phyloP scores from a whole-genome alignment of 2,888 invertebrate genomes.

The Agrotis ipsilon region DNA sequence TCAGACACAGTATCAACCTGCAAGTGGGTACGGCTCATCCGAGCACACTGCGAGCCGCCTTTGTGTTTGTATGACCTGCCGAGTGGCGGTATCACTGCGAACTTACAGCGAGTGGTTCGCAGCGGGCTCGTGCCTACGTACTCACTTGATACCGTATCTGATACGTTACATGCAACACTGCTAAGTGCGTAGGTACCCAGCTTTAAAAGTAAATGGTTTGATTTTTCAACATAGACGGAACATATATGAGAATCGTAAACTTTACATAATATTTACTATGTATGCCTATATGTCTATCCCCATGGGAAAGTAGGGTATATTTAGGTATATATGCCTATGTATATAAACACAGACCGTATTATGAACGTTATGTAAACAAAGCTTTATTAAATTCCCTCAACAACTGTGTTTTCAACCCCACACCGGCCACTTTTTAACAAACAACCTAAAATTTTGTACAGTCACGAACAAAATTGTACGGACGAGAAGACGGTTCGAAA shows the following conservation, averaged over 20 bases:
- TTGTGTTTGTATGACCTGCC: too few relatives aligned
- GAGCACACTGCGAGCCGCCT: too few relatives aligned
- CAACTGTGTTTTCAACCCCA: slow-evolving; percentile 33
- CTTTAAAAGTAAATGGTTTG: too few relatives aligned
- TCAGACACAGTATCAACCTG: too few relatives aligned
- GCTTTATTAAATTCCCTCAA: slow-evolving; percentile 24
- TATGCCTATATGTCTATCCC: neutral
- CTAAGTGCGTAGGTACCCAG: too few relatives aligned
- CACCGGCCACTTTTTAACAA: slow-evolving; percentile 19
- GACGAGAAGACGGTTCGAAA: neutral
- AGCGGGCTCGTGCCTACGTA: too few relatives aligned
- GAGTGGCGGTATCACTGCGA: too few relatives aligned
- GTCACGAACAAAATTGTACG: neutral
- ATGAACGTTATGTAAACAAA: slow-evolving; percentile 29
- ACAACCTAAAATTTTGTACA: slow-evolving; percentile 21
- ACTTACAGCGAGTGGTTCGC: too few relatives aligned
- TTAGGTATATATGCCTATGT: neutral
- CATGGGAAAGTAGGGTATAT: neutral
- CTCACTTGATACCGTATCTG: too few relatives aligned
- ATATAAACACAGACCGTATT: neutral
- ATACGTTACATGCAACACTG: too few relatives aligned
- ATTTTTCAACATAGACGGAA: neutral
- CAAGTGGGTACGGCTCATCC: too few relatives aligned
- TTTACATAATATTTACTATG: neutral
- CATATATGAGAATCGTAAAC: neutral